Conservation (phyloP, 2,888 invertebrate genomes). For the Neoscelio sp. region DNA sequence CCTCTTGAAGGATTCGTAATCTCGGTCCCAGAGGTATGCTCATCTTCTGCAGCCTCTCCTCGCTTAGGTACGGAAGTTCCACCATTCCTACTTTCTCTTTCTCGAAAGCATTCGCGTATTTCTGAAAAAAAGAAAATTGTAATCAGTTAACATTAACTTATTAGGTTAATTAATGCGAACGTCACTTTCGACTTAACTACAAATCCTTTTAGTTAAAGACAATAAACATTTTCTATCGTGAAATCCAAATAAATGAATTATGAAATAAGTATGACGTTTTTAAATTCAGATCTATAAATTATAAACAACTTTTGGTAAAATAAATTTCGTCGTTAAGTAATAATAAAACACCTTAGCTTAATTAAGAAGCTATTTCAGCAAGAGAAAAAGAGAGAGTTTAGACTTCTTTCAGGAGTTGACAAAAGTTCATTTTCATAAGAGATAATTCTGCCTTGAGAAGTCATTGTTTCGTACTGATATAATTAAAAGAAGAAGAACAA, state of each 20-base stretch:
- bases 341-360: background rate
- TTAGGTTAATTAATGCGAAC: no score
- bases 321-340: background rate
- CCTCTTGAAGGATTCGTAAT: slow-evolving; percentile 93
- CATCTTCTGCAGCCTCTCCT: slow-evolving; percentile 93
- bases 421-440: background rate
- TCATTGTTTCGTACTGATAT: background rate
- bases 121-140: slow-evolving; percentile 86
- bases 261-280: no score
- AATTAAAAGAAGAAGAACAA: slow-evolving; percentile 7
- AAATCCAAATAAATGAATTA: no score
- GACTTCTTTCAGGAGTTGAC: background rate
- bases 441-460: background rate
- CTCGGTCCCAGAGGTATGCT: slow-evolving; percentile 96
- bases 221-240: no score
- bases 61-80: slow-evolving; percentile 95
- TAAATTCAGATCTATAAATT: no score
- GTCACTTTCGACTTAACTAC: no score
- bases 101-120: slow-evolving; percentile 93
- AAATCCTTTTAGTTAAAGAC: no score
- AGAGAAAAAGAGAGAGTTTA: background rate
- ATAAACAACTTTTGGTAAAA: background rate
- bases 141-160: no score
- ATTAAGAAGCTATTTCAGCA: background rate
- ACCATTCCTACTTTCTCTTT: slow-evolving; percentile 95